These are phyloP conservation scores for Mixornis gularis DNA, from an alignment of 2,113 vertebrate species.

Conservation along the genomic window DNA sequence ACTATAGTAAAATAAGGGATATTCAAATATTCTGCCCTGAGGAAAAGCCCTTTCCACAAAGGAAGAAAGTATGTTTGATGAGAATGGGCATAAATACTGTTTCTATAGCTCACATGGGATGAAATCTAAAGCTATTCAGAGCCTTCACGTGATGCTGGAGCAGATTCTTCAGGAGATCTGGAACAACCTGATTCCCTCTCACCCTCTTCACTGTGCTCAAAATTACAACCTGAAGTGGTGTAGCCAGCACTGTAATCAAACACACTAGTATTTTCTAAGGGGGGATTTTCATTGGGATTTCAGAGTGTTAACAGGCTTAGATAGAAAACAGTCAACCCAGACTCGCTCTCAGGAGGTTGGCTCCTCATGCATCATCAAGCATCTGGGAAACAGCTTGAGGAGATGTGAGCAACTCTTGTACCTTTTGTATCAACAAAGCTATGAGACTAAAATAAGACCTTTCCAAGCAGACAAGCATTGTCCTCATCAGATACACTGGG, in stretches of 20 bases:
- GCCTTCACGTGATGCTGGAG: neutral
- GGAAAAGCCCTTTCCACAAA: neutral
- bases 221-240: neutral
- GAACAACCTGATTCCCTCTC: neutral
- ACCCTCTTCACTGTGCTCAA: accelerated
- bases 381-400: neutral
- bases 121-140: neutral
- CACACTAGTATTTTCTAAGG: neutral
- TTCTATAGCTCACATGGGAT: neutral
- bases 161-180: neutral
- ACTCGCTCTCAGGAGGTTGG: neutral
- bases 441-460: neutral
- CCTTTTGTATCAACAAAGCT: neutral
- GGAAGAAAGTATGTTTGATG: neutral
- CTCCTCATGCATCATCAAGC: neutral
- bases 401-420: neutral
- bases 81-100: neutral
- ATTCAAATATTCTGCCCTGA: neutral
- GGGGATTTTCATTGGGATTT: neutral
- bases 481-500: neutral
- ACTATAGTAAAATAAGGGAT: neutral
- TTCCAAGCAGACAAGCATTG: neutral
- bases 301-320: neutral
- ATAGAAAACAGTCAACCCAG: neutral
- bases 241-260: neutral